phyloP scores from a whole-genome alignment of 2,113 vertebrate species.

The Mastomys coucha region DNA sequence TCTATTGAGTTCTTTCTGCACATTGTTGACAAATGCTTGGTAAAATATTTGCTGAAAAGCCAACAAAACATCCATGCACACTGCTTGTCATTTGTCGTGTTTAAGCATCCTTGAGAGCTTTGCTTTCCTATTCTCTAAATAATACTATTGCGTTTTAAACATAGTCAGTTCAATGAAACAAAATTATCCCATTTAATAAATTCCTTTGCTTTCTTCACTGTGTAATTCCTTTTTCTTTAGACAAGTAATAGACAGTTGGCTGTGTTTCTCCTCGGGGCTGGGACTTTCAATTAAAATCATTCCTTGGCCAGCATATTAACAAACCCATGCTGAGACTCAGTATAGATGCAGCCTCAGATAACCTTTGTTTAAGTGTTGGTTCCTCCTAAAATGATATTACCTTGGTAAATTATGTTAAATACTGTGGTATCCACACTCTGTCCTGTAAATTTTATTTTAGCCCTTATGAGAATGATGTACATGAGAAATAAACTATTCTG shows the following conservation, averaged over 20 bases:
- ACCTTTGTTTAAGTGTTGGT: constrained; percentile 17
- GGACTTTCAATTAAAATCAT: not conserved
- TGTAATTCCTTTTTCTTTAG: not conserved
- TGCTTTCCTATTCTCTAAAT: constrained; percentile 51
- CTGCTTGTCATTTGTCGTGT: not conserved
- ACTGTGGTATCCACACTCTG: not conserved
- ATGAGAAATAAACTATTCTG: not conserved
- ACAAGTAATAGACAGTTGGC: not conserved
- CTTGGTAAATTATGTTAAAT: not conserved
- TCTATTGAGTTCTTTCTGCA: constrained; percentile 25
- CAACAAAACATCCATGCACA: not conserved
- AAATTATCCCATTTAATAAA: not conserved
- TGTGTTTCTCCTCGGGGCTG: not conserved
- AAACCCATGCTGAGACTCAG: not conserved
- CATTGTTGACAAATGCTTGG: constrained; percentile 30
- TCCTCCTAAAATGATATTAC: constrained; percentile 10
- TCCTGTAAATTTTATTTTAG: not conserved
- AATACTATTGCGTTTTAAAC: constrained; percentile 19
- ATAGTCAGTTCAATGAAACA: not conserved
- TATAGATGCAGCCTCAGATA: not conserved
- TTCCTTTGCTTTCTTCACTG: not conserved
- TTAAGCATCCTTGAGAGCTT: constrained; percentile 19
- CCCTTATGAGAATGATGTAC: not conserved
- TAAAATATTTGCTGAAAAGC: constrained; percentile 63
- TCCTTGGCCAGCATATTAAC: not conserved